Base-by-base conservation (phyloP, 1,140 invertebrate genomes). In the Trichonephila inaurata region DNA sequence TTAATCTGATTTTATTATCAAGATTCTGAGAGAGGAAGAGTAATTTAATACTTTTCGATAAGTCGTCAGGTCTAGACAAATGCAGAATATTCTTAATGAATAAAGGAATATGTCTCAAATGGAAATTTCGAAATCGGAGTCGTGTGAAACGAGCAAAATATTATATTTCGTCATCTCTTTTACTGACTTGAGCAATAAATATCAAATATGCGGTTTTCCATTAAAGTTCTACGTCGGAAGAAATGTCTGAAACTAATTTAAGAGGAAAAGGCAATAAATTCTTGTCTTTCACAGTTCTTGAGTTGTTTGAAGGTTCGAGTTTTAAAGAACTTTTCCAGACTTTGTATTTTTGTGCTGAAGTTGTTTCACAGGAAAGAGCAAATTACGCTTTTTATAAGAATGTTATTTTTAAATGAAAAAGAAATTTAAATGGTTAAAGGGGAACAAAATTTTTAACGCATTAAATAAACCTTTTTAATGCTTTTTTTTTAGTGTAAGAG, bases 41-140 rank as follows among this genome's bases (percentile, higher is more conserved):
- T 51, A 85, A 85, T 85, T 85, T 61, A 85, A 85, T 60, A 61
- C 82, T 60, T 85, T 85, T 61, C 51, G 51, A 85, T 85, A 85
- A 85, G 83, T 85, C 83, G 58, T 21, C 44, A 60, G 83, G n/a
- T 85, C 83, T 60, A 60, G 83, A 85, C 83, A 85, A 61, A 51
- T 60, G 24, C 60, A 51, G n/a, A 24, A 60, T 61, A 24, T 33
- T 14, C 44, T 85, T 85, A 61, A 85, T 85, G 51, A 58, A 60
- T 60, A 19, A 51, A 12, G 58, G 58, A 85, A 85, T 85, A 28
- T 85, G 3, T 28, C 58, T 58, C 10, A 60, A 85, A 61, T 85
- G 83, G 83, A 60, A 85, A 61, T 58, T 85, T 61, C 83, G 83
- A 61, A 85, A 85, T 61, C 51, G 83, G 83, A 85, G 44, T 14